Evolutionary conservation across 1,140 invertebrate genomes (phyloP).

Genomic region (Maconellicoccus hirsutus): DNA sequence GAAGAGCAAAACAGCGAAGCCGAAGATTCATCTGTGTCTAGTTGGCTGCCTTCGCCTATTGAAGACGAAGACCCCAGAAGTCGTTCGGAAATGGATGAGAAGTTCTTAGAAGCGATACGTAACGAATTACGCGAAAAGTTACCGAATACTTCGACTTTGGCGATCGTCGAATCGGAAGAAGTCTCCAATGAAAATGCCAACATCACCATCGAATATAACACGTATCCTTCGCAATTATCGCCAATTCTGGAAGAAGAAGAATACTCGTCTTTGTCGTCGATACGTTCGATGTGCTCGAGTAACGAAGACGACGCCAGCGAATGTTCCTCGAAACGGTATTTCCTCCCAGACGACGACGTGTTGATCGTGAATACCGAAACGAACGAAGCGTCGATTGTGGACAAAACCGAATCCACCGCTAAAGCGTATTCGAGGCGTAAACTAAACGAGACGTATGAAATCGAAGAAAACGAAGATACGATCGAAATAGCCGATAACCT

Average conservation of each 20-base stretch:
- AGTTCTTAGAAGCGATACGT: conserved; percentile 40
- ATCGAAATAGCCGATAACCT: conserved; percentile 24
- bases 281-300: not conserved
- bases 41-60: conserved; percentile 23
- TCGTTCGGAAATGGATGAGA: conserved; percentile 26
- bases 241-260: conserved; percentile 49
- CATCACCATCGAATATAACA: conserved; percentile 28
- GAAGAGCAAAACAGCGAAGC: conserved; percentile 11
- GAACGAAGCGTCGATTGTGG: conserved; percentile 37
- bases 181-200: conserved; percentile 23
- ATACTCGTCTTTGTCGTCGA: not conserved
- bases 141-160: conserved; percentile 33
- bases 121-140: conserved; percentile 57
- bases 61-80: not conserved
- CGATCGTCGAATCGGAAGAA: not conserved
- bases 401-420: conserved; percentile 17
- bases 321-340: not conserved
- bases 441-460: conserved; percentile 26
- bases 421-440: not conserved
- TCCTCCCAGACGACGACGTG: conserved; percentile 38
- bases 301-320: not conserved
- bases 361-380: conserved; percentile 43
- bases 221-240: conserved; percentile 39
- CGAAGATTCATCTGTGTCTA: not conserved
- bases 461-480: conserved; percentile 33